A percentile compares a stretch with the other conserved stretches of the same genome.
phyloP scores from a whole-genome alignment of 2,888 invertebrate species.

The Dinocampus coccinellae region DNA sequence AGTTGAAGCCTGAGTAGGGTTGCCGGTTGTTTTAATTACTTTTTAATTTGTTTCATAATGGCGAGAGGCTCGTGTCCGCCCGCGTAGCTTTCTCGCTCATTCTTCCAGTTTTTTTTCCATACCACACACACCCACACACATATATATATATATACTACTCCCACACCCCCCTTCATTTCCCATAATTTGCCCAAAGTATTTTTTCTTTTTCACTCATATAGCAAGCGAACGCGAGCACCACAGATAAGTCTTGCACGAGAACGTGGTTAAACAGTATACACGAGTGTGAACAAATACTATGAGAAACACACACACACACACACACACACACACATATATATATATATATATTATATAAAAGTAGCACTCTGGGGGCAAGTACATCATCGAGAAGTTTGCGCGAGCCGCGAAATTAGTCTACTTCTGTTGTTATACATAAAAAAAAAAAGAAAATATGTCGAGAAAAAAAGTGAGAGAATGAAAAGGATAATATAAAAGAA shows the following conservation, averaged over 20 bases:
- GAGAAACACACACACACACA: no score
- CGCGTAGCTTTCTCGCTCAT: slow-evolving; percentile 29
- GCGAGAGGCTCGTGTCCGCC: slow-evolving; percentile 47
- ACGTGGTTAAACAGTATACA: slow-evolving; percentile 20
- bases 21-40: slow-evolving; percentile 62
- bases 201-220: slow-evolving; percentile 38
- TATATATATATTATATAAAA: slow-evolving; percentile 9
- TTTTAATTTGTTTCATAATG: slow-evolving; percentile 64
- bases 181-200: slow-evolving; percentile 27
- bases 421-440: slow-evolving; percentile 41
- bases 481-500: no score
- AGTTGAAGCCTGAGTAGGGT: slow-evolving; percentile 5
- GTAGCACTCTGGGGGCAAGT: slow-evolving; percentile 56
- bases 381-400: slow-evolving; percentile 60
- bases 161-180: slow-evolving; percentile 21
- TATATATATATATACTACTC: slow-evolving; percentile 4
- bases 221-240: slow-evolving; percentile 17
- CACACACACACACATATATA: slow-evolving; percentile 8
- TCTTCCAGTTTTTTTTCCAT: no score
- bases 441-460: slow-evolving; percentile 6
- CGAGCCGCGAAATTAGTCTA: slow-evolving; percentile 59
- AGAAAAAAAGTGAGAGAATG: no score
- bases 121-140: not conserved
- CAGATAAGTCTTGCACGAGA: slow-evolving; percentile 18
- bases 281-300: slow-evolving; percentile 38